Base-by-base conservation (phyloP, 2,888 invertebrate species). In the Chloroclysta siterata region DNA sequence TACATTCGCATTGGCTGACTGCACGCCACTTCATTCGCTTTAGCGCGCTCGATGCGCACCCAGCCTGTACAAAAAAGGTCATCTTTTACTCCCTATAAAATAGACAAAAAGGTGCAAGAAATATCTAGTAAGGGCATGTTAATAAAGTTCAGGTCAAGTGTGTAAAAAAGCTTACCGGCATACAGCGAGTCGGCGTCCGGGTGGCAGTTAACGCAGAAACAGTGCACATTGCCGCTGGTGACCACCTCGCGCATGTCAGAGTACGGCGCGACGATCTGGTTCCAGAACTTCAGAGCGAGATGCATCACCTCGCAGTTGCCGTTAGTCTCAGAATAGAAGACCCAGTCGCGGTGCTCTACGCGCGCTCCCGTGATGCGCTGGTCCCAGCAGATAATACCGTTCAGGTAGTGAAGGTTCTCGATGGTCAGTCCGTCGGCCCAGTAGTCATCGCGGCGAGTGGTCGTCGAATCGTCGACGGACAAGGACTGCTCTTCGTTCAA, bases 11-110 rank as follows among this genome's bases (percentile, higher is more conserved):
- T 6, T 11, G 84, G 51, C 77, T 74, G 0, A 81, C 83, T 47
- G 61, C 51, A 33, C 0, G 57, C 47, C 8, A 53, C 29, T 0
- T 59, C 58, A 2, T 36, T 14, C 0, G 84, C 86, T 63, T 87
- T 83, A 0, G 85, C 84, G n/a, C 90, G 87, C 74, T 90, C 89
- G 47, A 92, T 89, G 22, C 90, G 89, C 52, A 92, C 91, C 91
- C 91, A 91, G 0, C 89, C 91, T 90, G 58, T 6, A 39, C 14
- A 41, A 58, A 39, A 11, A 39, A 39, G 11, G 11, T 39, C 11
- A 36, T n/a, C n/a, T n/a, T n/a, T n/a, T n/a, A 7, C 33, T 7
- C 33, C 33, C 33, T 33, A 33, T 8, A 33, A 33, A 33, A 33
- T 33, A 33, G 5, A 33, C 33, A 33, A 33, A 22, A 22, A 22